Evolutionary conservation across 2,113 vertebrate genomes (phyloP).

Genomic region (Litocranius walleri): DNA sequence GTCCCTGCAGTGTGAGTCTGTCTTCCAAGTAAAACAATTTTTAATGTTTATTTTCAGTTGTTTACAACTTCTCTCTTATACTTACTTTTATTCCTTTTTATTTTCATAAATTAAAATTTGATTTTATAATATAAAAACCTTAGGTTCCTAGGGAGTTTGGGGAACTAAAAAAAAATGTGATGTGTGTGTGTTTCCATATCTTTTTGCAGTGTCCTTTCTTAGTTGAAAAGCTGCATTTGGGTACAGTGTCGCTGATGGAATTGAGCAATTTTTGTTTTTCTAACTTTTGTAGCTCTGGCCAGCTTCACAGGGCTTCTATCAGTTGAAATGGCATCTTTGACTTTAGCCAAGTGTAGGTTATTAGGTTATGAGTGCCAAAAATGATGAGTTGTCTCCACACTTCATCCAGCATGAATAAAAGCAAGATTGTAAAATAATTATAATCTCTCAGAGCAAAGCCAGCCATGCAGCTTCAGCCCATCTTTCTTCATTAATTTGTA

Average conservation of each 20-base stretch:
- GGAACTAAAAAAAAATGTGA: not conserved
- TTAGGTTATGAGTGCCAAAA: conserved; percentile 80
- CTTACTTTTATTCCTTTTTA: not conserved
- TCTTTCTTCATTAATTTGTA: conserved; percentile 83
- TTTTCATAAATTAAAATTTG: conserved; percentile 23
- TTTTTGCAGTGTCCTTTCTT: not conserved
- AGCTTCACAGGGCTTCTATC: conserved; percentile 65
- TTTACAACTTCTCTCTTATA: not conserved
- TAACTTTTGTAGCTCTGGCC: conserved; percentile 48
- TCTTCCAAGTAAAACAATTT: conserved; percentile 34
- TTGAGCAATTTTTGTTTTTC: conserved; percentile 65
- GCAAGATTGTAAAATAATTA: conserved; percentile 87
- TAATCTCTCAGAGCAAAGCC: conserved; percentile 82
- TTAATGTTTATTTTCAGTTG: conserved; percentile 41
- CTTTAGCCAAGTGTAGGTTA: conserved; percentile 77
- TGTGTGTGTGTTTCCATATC: not conserved
- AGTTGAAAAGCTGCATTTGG: conserved; percentile 7
- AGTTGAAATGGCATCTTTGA: conserved; percentile 70
- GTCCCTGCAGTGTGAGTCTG: not conserved
- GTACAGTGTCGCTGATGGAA: conserved; percentile 44
- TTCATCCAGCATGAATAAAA: conserved; percentile 83
- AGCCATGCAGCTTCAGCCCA: conserved; percentile 75
- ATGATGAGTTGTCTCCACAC: conserved; percentile 79
- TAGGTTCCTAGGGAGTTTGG: not conserved
- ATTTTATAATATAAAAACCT: not conserved